A percentile compares a stretch with the other conserved stretches of the same genome.
These are phyloP conservation scores for Drosophila maculinotata DNA, from an alignment of 2,888 invertebrate genomes.

Conservation along the genomic window DNA sequence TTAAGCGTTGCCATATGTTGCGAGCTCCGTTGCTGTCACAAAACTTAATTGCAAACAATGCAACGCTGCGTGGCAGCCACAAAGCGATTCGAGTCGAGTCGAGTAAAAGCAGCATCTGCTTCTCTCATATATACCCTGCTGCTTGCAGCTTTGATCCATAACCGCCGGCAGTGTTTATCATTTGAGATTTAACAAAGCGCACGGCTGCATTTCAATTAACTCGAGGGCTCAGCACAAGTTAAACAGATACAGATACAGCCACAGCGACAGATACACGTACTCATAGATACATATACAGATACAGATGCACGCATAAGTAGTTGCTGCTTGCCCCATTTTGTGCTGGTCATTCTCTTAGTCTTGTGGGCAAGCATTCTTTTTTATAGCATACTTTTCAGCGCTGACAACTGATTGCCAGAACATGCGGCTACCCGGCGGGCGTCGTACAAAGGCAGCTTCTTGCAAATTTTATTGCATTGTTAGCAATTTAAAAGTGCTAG, in stretches of 20 bases:
- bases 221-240: constrained; percentile 55
- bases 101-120: constrained; percentile 36
- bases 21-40: constrained; percentile 54
- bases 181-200: constrained; percentile 57
- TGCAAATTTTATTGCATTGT: constrained; percentile 15
- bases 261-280: constrained; percentile 1
- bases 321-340: constrained; percentile 39
- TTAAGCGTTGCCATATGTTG: constrained; percentile 70
- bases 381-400: constrained; percentile 24
- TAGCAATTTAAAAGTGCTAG: constrained; percentile 1
- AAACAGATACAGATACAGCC: constrained; percentile 37
- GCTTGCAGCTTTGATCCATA: constrained; percentile 34
- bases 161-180: constrained; percentile 44
- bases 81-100: constrained; percentile 44
- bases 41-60: constrained; percentile 73
- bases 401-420: neutral
- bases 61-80: constrained; percentile 39
- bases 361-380: constrained; percentile 4
- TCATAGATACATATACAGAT: neutral
- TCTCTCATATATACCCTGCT: neutral
- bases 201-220: constrained; percentile 69
- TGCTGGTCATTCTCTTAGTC: constrained; percentile 3
- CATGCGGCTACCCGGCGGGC: constrained; percentile 4
- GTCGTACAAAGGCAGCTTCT: constrained; percentile 6
- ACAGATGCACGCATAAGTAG: constrained; percentile 17